These are phyloP conservation scores for Valencia hispanica DNA, from an alignment of 2,797 vertebrate genomes.

Conservation along the genomic window DNA sequence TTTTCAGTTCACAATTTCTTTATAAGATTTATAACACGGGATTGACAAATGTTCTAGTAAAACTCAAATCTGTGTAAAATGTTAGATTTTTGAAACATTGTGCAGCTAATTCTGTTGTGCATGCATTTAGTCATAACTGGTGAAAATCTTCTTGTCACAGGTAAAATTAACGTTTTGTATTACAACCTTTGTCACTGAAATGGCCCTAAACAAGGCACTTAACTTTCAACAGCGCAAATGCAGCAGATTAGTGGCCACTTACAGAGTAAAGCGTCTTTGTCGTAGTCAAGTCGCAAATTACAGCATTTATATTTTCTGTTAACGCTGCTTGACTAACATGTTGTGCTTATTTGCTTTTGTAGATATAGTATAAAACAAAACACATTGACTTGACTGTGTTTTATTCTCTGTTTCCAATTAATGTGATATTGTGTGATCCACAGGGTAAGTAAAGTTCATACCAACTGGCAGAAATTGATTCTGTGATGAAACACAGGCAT, in stretches of 20 bases:
- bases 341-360: neutral
- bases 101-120: neutral
- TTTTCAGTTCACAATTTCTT: conserved; percentile 1
- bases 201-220: conserved; percentile 55
- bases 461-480: neutral
- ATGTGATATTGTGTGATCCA: neutral
- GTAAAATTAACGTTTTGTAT: conserved; percentile 12
- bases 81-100: neutral
- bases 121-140: neutral
- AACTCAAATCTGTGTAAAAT: neutral
- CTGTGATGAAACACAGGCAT: neutral
- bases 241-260: conserved; percentile 28
- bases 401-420: neutral
- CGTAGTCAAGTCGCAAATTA: neutral
- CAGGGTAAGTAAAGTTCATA: neutral
- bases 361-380: neutral
- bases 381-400: neutral
- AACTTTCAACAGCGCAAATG: conserved; percentile 26
- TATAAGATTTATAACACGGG: neutral
- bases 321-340: neutral
- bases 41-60: neutral
- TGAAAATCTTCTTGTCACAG: neutral
- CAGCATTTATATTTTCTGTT: neutral
- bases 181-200: conserved; percentile 8
- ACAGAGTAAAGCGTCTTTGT: conserved; percentile 6